Percentiles rank a stretch among this genome's conserved stretches.
phyloP scores from a whole-genome alignment of 1,140 invertebrate genomes.

The Pseudomyrmex dendroicus region DNA sequence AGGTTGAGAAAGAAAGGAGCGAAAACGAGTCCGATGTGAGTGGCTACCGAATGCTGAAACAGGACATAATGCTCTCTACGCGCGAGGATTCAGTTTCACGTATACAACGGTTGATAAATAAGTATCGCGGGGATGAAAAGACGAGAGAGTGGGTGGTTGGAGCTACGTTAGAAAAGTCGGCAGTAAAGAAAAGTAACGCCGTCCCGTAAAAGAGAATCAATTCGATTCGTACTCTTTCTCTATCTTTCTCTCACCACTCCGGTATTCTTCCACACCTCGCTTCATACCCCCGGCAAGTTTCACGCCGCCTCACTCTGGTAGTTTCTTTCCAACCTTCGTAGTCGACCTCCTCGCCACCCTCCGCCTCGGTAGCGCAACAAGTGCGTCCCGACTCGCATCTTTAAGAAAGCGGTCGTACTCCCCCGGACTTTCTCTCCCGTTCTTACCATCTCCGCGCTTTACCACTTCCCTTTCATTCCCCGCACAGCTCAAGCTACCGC shows the following conservation, averaged over 20 bases:
- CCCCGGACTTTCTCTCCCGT: neutral
- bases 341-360: slow-evolving; percentile 64
- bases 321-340: slow-evolving; percentile 63
- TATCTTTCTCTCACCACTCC: slow-evolving; percentile 6
- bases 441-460: neutral
- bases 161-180: slow-evolving; percentile 77
- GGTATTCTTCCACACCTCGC: slow-evolving; percentile 75
- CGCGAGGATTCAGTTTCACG: slow-evolving; percentile 42
- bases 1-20: slow-evolving; percentile 4
- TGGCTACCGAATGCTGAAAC: slow-evolving; percentile 29
- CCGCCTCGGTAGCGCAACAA: slow-evolving; percentile 81
- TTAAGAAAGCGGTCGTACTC: slow-evolving; percentile 80
- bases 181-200: slow-evolving; percentile 79
- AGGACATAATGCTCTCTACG: slow-evolving; percentile 53
- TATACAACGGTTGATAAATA: slow-evolving; percentile 78
- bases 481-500: slow-evolving; percentile 54
- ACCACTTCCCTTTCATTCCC: slow-evolving; percentile 25
- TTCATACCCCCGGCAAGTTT: slow-evolving; percentile 34
- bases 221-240: slow-evolving; percentile 80
- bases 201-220: slow-evolving; percentile 84
- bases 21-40: slow-evolving; percentile 28
- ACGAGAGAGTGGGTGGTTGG: neutral
- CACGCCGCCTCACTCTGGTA: slow-evolving; percentile 56
- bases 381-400: slow-evolving; percentile 82
- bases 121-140: slow-evolving; percentile 70